phyloP scores from a whole-genome alignment of 2,113 vertebrate genomes.

The Macaca fascicularis region DNA sequence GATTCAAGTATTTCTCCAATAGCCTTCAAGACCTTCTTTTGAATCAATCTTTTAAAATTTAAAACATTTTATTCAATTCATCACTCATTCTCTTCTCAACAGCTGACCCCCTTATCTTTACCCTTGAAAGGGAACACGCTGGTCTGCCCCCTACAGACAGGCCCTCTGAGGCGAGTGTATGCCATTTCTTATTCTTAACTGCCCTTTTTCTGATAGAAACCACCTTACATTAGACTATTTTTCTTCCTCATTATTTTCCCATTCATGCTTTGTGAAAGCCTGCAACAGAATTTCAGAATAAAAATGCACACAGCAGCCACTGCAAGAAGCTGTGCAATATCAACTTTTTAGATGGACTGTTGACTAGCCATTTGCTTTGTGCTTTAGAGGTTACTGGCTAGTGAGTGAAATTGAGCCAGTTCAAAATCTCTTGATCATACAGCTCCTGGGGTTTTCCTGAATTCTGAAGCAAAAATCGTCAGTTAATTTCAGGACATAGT shows the following conservation, averaged over 20 bases:
- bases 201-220: slow-evolving; percentile 3
- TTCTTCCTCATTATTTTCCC: slow-evolving; percentile 69
- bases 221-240: slow-evolving; percentile 31
- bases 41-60: slow-evolving; percentile 51
- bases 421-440: slow-evolving; percentile 55
- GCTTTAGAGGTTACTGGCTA: background rate
- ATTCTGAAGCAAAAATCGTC: slow-evolving; percentile 47
- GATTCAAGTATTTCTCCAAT: background rate
- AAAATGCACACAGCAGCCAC: slow-evolving; percentile 52
- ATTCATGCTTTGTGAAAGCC: slow-evolving; percentile 50
- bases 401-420: slow-evolving; percentile 36
- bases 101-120: slow-evolving; percentile 23
- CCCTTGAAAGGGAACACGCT: slow-evolving; percentile 40
- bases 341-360: slow-evolving; percentile 37
- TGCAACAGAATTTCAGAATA: slow-evolving; percentile 6
- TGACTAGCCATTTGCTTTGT: slow-evolving; percentile 50
- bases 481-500: background rate
- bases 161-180: background rate
- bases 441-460: slow-evolving; percentile 1
- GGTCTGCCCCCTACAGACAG: background rate
- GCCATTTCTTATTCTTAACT: background rate
- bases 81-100: background rate
- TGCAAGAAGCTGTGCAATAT: background rate
- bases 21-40: background rate
- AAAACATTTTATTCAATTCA: slow-evolving; percentile 35